A percentile compares a stretch with the other conserved stretches of the same genome.
These are phyloP conservation scores for Sebastes hopkinsi DNA, from an alignment of 2,797 vertebrate genomes.

Conservation along the genomic window DNA sequence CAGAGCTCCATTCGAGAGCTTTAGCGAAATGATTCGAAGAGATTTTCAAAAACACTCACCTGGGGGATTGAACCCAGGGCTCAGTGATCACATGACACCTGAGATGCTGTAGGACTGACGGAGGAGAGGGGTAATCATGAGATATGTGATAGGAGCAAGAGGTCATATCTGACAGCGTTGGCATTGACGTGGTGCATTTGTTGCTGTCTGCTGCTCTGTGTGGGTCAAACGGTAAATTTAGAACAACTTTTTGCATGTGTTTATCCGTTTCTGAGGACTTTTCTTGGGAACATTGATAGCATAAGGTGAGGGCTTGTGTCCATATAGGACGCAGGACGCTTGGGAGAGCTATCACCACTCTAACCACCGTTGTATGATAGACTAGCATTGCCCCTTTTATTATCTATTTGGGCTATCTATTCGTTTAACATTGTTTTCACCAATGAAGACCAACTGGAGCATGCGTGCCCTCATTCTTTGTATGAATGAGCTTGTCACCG, in stretches of 20 bases:
- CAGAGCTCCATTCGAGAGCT: slow-evolving; percentile 4
- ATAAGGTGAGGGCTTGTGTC: background rate
- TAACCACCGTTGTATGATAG: too few relatives aligned
- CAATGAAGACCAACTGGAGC: background rate
- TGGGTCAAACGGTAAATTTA: slow-evolving; percentile 12
- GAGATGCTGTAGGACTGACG: slow-evolving; percentile 23
- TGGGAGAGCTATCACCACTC: too few relatives aligned
- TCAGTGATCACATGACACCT: slow-evolving; percentile 50
- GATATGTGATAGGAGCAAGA: slow-evolving; percentile 46
- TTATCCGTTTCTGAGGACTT: background rate
- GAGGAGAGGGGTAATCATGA: slow-evolving; percentile 32
- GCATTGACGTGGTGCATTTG: background rate
- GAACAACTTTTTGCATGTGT: background rate
- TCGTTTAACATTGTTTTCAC: too few relatives aligned
- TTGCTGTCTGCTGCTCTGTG: background rate
- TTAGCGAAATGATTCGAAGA: slow-evolving; percentile 36
- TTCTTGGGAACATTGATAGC: background rate
- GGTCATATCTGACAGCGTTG: slow-evolving; percentile 18
- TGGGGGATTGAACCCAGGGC: slow-evolving; percentile 36
- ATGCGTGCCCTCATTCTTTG: background rate
- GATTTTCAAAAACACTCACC: slow-evolving; percentile 51
- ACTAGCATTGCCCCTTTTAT: too few relatives aligned
- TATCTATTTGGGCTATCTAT: too few relatives aligned
- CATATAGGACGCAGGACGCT: background rate
- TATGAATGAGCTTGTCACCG: background rate